phyloP scores from a whole-genome alignment of 2,113 vertebrate species.

The Melanocharis versteri region DNA sequence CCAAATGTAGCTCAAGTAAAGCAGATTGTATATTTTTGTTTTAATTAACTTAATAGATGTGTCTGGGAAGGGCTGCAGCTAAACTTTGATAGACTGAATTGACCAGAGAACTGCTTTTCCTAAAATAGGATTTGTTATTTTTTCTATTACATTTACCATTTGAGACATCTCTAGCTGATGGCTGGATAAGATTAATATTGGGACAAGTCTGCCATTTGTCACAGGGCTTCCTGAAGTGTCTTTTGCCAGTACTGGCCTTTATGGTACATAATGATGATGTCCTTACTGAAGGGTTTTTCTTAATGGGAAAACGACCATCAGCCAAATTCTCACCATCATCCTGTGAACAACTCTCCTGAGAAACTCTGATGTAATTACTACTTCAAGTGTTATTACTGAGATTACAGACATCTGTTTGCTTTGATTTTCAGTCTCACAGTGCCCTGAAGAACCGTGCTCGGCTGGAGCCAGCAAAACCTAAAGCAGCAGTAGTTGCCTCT shows the following conservation, averaged over 20 bases:
- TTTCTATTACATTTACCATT: conserved; percentile 22
- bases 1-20: background rate
- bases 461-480: background rate
- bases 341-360: background rate
- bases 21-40: background rate
- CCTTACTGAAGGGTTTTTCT: background rate
- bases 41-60: background rate
- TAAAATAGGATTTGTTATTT: conserved; percentile 13
- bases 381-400: background rate
- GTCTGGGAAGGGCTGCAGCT: background rate
- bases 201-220: background rate
- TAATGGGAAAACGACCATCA: background rate
- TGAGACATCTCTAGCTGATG: background rate
- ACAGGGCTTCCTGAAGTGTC: background rate
- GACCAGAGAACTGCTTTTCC: background rate
- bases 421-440: background rate
- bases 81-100: background rate
- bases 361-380: background rate
- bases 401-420: background rate
- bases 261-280: background rate
- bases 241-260: background rate
- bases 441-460: accelerated
- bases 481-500: background rate
- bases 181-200: background rate
- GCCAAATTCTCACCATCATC: background rate